Conservation (phyloP, 2,888 invertebrate genomes). For the Homarus gammarus region DNA sequence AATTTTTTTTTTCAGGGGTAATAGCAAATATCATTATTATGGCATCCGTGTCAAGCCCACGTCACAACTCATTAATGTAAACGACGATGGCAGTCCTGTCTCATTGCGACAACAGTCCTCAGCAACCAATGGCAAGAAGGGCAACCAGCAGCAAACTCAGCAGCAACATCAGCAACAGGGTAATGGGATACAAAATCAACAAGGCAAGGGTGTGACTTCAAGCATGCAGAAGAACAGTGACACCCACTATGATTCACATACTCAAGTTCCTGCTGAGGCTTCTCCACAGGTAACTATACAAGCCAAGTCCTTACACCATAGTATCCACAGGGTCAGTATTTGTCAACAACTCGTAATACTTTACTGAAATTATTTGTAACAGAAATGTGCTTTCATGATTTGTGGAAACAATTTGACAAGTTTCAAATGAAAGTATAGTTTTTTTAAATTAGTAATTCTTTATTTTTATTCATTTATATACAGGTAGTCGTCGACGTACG, state of each 20-base stretch:
- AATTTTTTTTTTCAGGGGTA: constrained; percentile 87
- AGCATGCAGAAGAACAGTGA: constrained; percentile 37
- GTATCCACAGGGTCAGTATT: not conserved
- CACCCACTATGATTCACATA: constrained; percentile 67
- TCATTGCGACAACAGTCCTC: constrained; percentile 52
- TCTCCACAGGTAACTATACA: constrained; percentile 63
- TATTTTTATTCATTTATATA: too few relatives aligned
- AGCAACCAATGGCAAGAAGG: constrained; percentile 33
- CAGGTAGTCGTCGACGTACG: too few relatives aligned
- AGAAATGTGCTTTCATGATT: not conserved
- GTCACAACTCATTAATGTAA: constrained; percentile 85
- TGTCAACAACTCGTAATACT: too few relatives aligned
- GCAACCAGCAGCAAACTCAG: constrained; percentile 19
- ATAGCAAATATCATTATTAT: constrained; percentile 99
- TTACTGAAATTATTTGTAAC: too few relatives aligned
- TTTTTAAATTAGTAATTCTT: too few relatives aligned
- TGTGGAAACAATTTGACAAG: not conserved
- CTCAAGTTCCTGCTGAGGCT: constrained; percentile 67
- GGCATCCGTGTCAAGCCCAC: constrained; percentile 98
- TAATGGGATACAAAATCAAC: not conserved
- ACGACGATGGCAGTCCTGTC: constrained; percentile 69
- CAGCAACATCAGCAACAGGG: constrained; percentile 19
- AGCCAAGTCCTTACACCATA: not conserved
- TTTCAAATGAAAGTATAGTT: not conserved
- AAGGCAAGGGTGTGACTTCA: constrained; percentile 16